These are phyloP conservation scores for Elachura formosa DNA, from an alignment of 2,113 vertebrate genomes.

Conservation along the genomic window DNA sequence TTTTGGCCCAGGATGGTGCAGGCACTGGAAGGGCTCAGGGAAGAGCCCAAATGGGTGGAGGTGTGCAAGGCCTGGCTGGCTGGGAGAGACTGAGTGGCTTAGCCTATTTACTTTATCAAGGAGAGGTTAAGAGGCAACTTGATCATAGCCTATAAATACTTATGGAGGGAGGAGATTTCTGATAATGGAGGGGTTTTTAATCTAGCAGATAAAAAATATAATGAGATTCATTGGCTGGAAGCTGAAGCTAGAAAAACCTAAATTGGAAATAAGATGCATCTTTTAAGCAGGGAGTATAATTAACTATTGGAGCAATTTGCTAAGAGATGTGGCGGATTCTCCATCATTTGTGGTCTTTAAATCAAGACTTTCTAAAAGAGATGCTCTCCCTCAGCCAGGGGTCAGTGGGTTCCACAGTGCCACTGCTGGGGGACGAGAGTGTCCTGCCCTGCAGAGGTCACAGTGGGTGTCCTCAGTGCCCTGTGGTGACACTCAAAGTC, in stretches of 20 bases:
- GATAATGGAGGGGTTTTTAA: conserved; percentile 66
- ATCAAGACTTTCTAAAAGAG: not conserved
- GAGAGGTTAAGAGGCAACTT: conserved; percentile 18
- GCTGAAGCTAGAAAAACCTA: conserved; percentile 57
- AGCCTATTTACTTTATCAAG: not conserved
- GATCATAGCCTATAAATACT: conserved; percentile 54
- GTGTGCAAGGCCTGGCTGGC: not conserved
- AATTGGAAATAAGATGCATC: conserved; percentile 62
- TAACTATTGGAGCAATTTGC: conserved; percentile 56
- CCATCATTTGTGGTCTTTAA: conserved; percentile 36
- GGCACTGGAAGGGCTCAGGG: not conserved
- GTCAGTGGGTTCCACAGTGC: not conserved
- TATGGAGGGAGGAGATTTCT: conserved; percentile 30
- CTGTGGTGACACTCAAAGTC: not conserved
- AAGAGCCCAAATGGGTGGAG: not conserved
- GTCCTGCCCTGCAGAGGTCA: not conserved
- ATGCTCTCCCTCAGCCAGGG: not conserved
- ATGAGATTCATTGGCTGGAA: conserved; percentile 60
- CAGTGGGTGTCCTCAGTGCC: not conserved
- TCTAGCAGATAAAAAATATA: conserved; percentile 59
- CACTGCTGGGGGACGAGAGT: not conserved
- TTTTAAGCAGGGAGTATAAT: conserved; percentile 59
- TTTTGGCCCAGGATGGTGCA: not conserved
- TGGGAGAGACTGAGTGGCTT: not conserved
- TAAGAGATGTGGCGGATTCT: conserved; percentile 41